Evolutionary conservation across 2,888 invertebrate genomes (phyloP).

Genomic region (Sepioteuthis lessoniana): DNA sequence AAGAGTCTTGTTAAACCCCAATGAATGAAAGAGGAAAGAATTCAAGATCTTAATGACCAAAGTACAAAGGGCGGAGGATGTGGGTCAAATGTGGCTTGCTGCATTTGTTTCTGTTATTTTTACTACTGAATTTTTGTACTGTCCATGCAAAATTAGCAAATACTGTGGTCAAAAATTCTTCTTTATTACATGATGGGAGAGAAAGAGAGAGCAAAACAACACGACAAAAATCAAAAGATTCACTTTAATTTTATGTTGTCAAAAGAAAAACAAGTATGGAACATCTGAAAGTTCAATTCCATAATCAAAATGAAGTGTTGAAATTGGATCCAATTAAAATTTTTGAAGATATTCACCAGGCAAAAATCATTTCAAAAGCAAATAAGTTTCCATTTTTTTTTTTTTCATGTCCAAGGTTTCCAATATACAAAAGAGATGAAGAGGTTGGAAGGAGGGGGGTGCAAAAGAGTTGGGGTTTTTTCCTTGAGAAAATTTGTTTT

Average conservation of each 20-base stretch:
- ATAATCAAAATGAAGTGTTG: background rate
- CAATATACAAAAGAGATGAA: too few relatives aligned
- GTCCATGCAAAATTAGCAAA: background rate
- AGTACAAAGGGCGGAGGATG: too few relatives aligned
- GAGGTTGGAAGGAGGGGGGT: too few relatives aligned
- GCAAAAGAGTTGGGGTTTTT: too few relatives aligned
- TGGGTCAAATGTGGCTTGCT: too few relatives aligned
- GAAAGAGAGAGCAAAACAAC: background rate
- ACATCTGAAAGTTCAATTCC: background rate
- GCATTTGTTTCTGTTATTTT: too few relatives aligned
- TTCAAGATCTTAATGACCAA: too few relatives aligned
- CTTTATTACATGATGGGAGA: background rate
- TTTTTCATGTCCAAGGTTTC: background rate
- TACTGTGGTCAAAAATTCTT: background rate
- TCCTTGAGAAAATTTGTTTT: too few relatives aligned
- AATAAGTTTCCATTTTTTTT: background rate
- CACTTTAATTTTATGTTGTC: background rate
- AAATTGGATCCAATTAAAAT: background rate
- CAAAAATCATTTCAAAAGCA: too few relatives aligned
- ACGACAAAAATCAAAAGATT: background rate
- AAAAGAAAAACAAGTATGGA: background rate
- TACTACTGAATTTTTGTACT: background rate
- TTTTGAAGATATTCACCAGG: slow-evolving; percentile 1
- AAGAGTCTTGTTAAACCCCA: too few relatives aligned
- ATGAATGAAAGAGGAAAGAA: too few relatives aligned